phyloP scores from a whole-genome alignment of 2,113 vertebrate genomes.

The Prunella fulvescens region DNA sequence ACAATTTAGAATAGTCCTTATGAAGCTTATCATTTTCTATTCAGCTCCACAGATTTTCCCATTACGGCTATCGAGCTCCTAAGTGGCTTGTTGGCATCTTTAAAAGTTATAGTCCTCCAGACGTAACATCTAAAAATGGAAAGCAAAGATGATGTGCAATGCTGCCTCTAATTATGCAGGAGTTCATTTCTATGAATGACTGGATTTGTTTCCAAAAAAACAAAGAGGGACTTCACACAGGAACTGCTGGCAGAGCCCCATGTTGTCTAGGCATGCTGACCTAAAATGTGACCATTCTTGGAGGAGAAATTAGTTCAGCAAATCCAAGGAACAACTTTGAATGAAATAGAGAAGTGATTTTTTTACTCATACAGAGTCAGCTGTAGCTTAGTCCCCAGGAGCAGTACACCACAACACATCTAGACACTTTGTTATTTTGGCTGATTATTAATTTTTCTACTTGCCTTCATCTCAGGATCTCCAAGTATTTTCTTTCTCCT shows the following conservation, averaged over 20 bases:
- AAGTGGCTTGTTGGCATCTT: slow-evolving; percentile 58
- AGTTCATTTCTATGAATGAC: slow-evolving; percentile 51
- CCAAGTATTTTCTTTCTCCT: not conserved
- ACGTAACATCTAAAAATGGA: slow-evolving; percentile 40
- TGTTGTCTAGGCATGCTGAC: slow-evolving; percentile 44
- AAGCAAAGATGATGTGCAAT: slow-evolving; percentile 34
- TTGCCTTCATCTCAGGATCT: not conserved
- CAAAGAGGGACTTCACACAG: not conserved
- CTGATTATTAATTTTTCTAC: not conserved
- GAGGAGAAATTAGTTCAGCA: slow-evolving; percentile 7
- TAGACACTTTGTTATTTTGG: not conserved
- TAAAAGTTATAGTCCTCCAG: slow-evolving; percentile 58
- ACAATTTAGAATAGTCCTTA: slow-evolving; percentile 2
- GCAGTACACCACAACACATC: not conserved
- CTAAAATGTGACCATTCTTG: slow-evolving; percentile 20
- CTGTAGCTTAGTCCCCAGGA: not conserved
- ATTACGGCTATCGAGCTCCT: slow-evolving; percentile 46
- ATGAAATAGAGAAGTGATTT: not conserved
- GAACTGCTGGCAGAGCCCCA: slow-evolving; percentile 20
- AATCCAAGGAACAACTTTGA: slow-evolving; percentile 1
- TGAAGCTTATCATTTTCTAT: slow-evolving; percentile 48
- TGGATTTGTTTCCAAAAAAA: slow-evolving; percentile 25
- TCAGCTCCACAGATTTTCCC: slow-evolving; percentile 52
- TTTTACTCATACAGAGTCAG: not conserved
- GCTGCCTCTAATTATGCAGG: slow-evolving; percentile 33